Percentiles rank a stretch among this genome's conserved stretches.
phyloP scores from a whole-genome alignment of 1,140 invertebrate genomes.

The Propsilocerus akamusi region DNA sequence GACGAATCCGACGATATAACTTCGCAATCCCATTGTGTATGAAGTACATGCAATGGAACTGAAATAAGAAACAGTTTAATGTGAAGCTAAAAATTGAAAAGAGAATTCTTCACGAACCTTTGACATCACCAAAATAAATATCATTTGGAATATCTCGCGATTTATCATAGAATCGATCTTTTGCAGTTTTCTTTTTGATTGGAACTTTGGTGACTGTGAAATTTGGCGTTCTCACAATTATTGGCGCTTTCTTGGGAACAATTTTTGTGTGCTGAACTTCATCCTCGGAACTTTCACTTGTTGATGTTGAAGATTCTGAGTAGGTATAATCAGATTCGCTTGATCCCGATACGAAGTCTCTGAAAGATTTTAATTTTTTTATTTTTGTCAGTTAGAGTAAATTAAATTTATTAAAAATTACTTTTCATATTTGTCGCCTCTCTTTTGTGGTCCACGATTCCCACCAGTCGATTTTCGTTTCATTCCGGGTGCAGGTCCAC shows the following conservation, averaged over 20 bases:
- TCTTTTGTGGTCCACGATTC: neutral
- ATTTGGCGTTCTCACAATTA: neutral
- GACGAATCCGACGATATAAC: neutral
- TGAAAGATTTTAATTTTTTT: neutral
- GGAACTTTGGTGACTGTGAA: neutral
- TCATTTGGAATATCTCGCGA: neutral
- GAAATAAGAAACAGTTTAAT: no score
- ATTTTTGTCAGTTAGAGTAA: neutral
- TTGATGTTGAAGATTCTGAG: neutral
- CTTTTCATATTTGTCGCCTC: neutral
- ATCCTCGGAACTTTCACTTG: neutral
- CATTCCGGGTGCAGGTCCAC: neutral
- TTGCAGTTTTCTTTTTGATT: neutral
- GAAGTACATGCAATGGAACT: neutral
- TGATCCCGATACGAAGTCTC: neutral
- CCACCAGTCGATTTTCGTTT: neutral
- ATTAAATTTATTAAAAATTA: neutral
- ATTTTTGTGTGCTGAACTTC: neutral
- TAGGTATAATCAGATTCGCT: neutral
- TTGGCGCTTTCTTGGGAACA: neutral
- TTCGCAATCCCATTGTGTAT: neutral
- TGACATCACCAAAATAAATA: neutral
- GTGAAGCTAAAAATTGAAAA: neutral
- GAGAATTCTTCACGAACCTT: neutral
- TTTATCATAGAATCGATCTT: slow-evolving; percentile 1